Conservation (phyloP, 2,113 vertebrate species). For the Callocephalon fimbriatum region DNA sequence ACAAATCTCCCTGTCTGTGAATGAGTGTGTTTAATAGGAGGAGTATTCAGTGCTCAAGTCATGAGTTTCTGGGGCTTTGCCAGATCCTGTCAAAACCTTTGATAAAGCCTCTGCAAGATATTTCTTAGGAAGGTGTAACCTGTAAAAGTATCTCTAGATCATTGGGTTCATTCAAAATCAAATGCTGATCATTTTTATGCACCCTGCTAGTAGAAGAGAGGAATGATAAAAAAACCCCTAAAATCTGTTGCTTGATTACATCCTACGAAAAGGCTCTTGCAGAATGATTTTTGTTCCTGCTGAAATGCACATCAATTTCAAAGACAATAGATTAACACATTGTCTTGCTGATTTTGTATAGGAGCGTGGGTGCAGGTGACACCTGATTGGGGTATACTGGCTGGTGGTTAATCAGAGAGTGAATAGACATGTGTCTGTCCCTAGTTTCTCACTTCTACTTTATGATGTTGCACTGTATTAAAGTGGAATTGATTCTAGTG, state of each 20-base stretch:
- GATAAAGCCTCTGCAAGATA: neutral
- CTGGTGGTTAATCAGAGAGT: constrained; percentile 29
- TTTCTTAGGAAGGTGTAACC: neutral
- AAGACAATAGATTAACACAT: constrained; percentile 68
- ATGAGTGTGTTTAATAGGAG: neutral
- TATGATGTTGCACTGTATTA: neutral
- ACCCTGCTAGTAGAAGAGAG: constrained; percentile 36
- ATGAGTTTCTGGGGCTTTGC: constrained; percentile 10
- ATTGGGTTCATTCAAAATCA: constrained; percentile 56
- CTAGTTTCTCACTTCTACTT: neutral
- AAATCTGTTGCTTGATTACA: constrained; percentile 61
- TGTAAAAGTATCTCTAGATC: neutral
- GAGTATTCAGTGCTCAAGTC: neutral
- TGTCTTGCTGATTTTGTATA: constrained; percentile 64
- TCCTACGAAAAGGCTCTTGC: constrained; percentile 15
- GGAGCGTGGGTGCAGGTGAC: neutral
- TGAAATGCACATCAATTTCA: constrained; percentile 40
- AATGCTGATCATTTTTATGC: constrained; percentile 57
- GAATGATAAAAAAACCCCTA: neutral
- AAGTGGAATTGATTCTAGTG: neutral
- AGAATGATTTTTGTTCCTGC: constrained; percentile 61
- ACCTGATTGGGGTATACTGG: constrained; percentile 4
- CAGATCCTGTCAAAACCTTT: neutral
- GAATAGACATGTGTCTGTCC: neutral
- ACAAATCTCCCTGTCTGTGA: neutral